Evolutionary conservation across 2,113 vertebrate genomes (phyloP).

Genomic region (Sinocyclocheilus grahami): DNA sequence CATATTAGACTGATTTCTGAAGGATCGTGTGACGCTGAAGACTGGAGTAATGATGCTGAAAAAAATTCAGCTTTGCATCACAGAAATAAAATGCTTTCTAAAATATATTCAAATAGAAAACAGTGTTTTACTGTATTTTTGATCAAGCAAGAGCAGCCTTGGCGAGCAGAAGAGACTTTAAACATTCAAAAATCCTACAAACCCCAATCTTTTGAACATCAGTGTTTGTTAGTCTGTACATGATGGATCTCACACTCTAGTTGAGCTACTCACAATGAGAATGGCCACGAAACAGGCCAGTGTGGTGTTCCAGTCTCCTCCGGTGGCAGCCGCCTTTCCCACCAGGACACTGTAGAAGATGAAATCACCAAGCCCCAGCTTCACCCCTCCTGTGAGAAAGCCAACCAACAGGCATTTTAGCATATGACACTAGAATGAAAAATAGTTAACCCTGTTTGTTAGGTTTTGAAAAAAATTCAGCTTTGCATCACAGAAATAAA

Average conservation of each 20-base stretch:
- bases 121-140: no score
- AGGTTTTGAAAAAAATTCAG: not conserved
- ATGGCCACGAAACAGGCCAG: slow-evolving; percentile 97
- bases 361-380: slow-evolving; percentile 96
- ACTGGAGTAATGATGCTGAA: not conserved
- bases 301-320: slow-evolving; percentile 96
- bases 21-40: not conserved
- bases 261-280: slow-evolving; percentile 84
- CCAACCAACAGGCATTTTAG: not conserved
- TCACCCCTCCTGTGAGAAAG: slow-evolving; percentile 85
- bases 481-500: not conserved
- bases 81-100: not conserved
- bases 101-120: not conserved
- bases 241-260: no score
- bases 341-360: slow-evolving; percentile 99
- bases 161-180: no score
- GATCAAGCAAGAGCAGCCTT: no score
- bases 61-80: not conserved
- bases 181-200: no score
- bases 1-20: not conserved
- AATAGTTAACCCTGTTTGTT: no score
- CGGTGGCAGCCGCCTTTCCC: slow-evolving; percentile 91
- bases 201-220: no score
- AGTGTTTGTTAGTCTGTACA: no score
- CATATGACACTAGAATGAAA: no score